Conservation (phyloP, 1,140 invertebrate genomes). For the Tetramorium parvispinum region DNA sequence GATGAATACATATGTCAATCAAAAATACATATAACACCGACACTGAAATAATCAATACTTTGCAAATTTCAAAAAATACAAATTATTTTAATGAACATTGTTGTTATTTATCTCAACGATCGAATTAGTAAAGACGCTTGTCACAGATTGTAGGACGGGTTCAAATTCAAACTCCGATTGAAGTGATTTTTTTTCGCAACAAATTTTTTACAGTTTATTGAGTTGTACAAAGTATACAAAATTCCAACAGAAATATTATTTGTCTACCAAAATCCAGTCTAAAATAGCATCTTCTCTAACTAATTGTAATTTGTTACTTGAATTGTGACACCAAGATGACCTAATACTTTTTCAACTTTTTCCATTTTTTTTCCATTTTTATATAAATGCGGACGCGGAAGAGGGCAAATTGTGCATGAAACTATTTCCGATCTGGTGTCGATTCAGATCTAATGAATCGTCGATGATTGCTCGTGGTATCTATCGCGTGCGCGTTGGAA, state of each 20-base stretch:
- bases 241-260: too few species aligned
- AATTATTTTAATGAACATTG: not conserved
- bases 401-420: slow-evolving; percentile 76
- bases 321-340: not conserved
- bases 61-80: not conserved
- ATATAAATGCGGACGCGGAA: slow-evolving; percentile 1
- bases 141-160: too few species aligned
- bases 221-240: too few species aligned
- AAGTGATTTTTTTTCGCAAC: too few species aligned
- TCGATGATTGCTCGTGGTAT: slow-evolving; percentile 65
- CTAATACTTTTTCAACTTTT: not conserved
- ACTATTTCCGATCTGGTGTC: slow-evolving; percentile 79
- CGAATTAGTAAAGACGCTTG: too few species aligned
- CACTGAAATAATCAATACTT: not conserved
- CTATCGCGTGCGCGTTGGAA: slow-evolving; percentile 71
- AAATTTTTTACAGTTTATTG: too few species aligned
- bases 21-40: not conserved
- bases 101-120: not conserved
- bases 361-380: too few species aligned
- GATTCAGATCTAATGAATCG: slow-evolving; percentile 79
- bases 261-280: too few species aligned
- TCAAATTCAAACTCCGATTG: too few species aligned
- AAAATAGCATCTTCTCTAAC: too few species aligned
- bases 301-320: too few species aligned
- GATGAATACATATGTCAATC: not conserved